Base-by-base conservation (phyloP, 2,113 vertebrate genomes). In the Gasterosteus aculeatus region DNA sequence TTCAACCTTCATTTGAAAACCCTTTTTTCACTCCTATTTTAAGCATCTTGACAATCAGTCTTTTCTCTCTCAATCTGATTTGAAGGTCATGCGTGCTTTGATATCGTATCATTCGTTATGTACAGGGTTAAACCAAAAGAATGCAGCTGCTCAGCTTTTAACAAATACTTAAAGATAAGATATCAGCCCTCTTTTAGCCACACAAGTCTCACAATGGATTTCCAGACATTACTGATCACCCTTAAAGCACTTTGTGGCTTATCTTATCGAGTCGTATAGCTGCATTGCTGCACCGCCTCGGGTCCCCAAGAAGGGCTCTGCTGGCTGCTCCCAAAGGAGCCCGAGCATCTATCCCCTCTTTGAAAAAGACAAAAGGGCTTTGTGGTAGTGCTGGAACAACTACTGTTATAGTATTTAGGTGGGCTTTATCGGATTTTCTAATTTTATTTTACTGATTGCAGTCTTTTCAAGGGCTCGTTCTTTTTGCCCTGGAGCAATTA, bases 401-500 rank as follows among this genome's bases (percentile, higher is more conserved):
- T 8, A 16, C 16, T 22, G 14, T 16, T 31, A 31, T 26, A 10
- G 7, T n/a, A 12, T 39, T 60, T 9, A 26, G 42, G n/a, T 11
- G 3, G 22, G 44, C 26, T 26, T 42, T 16, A 44, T 44, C 29
- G 2, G 5, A 44, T 26, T 26, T 63, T 18, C 29, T 44, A 18
- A 61, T 63, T 63, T 29, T 5, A 44, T 44, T 16, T 16, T 7
- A 14, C 41, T 18, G 2, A 18, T 16, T 19, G 10, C 26, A 65
- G 2, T 33, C 16, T 10, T 47, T 16, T 10, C 16, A 47, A 47
- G 42, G 31, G 26, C 5, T 63, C n/a, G 22, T n/a, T 70, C 22
- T 29, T 53, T 65, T 12, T 39, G 18, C 33, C 64, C 18, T 57
- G 0, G n/a, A 41, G 31, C 41, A 77, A 58, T 65, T 72, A 44